Base-by-base conservation (phyloP, 2,113 vertebrate genomes). In the Python bivittatus region DNA sequence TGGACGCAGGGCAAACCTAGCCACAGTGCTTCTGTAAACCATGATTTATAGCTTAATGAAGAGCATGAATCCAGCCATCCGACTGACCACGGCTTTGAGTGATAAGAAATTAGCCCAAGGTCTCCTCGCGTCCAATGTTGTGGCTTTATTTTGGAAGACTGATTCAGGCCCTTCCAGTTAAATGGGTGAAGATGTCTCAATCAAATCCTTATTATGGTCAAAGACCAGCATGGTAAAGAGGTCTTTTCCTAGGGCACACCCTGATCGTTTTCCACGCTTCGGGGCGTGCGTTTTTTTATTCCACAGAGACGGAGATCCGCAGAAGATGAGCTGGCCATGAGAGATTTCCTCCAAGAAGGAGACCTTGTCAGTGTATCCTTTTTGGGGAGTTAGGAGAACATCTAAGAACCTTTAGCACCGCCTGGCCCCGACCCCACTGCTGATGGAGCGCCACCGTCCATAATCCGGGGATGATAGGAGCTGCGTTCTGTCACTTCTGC, bases 281-380 rank as follows among this genome's bases (percentile, higher is more conserved):
- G 48, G 48, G 44, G 44, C 44, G 44, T 91, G 27, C 92, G 0
- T 56, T 44, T 0, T 96, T 38, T 48, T 96, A 23, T 54, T 97
- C 94, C 94, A 33, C 33, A 99, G 99, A 99, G 99, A 91, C 98
- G 99, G 92, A 97, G 99, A 94, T 99, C 99, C 1, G 98, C 98
- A 2, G 98, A 99, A 93, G 99, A 99, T 1, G 99, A 99, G 93
- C 98, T 99, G 92, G 98, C 99, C 0, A 99, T 99, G 99, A 98
- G 99, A 93, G 98, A 99, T 29, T 99, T 99, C 94, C 97, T 99
- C 94, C 98, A 99, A 92, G 99, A 99, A 92, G 99, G 99, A 5
- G 99, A 99, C 96, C 98, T 99, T 57, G 99, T 99, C 96, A 99
- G 99, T 92, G 99, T 99, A 99, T 98, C 98, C 97, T 20, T 68